These are phyloP conservation scores for Lytechinus pictus DNA, from an alignment of 35 echinoderm and acorn worm genomes.

Conservation along the genomic window DNA sequence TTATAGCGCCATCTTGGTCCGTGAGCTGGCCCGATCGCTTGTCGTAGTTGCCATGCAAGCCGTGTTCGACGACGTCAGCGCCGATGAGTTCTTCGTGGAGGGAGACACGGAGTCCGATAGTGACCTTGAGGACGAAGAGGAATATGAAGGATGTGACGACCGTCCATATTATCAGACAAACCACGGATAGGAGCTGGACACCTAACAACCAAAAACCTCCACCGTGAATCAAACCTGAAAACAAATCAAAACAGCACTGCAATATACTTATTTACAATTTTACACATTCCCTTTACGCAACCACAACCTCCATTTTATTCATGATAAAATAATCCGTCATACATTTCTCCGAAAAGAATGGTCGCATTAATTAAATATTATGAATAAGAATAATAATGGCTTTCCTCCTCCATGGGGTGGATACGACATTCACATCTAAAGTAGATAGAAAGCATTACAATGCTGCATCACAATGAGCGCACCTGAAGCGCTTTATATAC, in stretches of 20 bases:
- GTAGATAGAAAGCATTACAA: too few relatives aligned
- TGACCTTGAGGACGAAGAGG: slow-evolving; percentile 67
- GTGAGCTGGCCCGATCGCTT: slow-evolving; percentile 67
- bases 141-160: slow-evolving; percentile 59
- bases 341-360: too few relatives aligned
- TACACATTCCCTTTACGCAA: too few relatives aligned
- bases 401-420: too few relatives aligned
- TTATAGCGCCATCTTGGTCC: slow-evolving; percentile 60
- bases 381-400: too few relatives aligned
- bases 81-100: slow-evolving; percentile 92
- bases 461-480: too few relatives aligned
- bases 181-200: slow-evolving; percentile 68
- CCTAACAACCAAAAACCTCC: slow-evolving; percentile 84
- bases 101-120: slow-evolving; percentile 85
- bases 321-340: too few relatives aligned
- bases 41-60: slow-evolving; percentile 78
- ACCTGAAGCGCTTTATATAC: too few relatives aligned
- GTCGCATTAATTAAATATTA: too few relatives aligned
- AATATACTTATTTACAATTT: too few relatives aligned
- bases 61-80: slow-evolving; percentile 92
- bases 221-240: slow-evolving; percentile 78
- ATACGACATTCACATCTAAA: too few relatives aligned
- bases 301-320: too few relatives aligned
- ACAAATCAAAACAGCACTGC: not conserved
- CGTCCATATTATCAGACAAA: slow-evolving; percentile 74